Evolutionary conservation across 1,140 invertebrate genomes (phyloP).

Genomic region (Brachystomella parvula): DNA sequence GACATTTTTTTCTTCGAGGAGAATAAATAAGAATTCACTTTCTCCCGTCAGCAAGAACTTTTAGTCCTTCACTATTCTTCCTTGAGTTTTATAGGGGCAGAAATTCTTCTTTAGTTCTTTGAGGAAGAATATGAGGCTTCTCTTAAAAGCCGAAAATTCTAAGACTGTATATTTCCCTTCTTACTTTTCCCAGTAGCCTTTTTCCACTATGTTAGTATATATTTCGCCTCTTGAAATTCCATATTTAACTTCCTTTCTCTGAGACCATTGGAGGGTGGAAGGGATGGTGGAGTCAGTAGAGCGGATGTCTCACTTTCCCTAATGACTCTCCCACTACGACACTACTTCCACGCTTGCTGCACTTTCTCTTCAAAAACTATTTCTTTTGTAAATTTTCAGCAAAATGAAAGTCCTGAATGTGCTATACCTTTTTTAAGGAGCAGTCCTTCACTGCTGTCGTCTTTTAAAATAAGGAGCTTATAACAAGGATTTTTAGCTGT

Average conservation of each 20-base stretch:
- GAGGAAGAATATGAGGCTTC: background rate
- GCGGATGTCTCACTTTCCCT: constrained; percentile 10
- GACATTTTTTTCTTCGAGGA: background rate
- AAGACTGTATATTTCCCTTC: no score
- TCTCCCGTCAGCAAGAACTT: background rate
- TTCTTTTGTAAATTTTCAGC: no score
- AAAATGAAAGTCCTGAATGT: no score
- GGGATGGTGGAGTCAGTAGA: background rate
- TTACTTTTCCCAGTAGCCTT: background rate
- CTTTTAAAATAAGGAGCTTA: no score
- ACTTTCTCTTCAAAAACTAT: no score
- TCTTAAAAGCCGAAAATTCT: background rate
- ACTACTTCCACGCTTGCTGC: constrained; percentile 1
- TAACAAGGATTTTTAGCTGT: no score
- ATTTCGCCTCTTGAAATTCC: constrained; percentile 11
- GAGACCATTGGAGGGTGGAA: background rate
- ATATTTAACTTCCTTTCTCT: constrained; percentile 10
- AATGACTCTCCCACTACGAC: background rate
- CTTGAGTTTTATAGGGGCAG: background rate
- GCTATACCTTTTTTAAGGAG: no score
- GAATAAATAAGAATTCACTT: constrained; percentile 10
- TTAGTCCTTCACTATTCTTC: no score
- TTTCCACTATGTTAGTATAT: background rate
- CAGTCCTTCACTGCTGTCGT: no score
- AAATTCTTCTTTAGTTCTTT: background rate